Evolutionary conservation across 2,797 vertebrate species (phyloP).

Genomic region (Podarcis siculus): DNA sequence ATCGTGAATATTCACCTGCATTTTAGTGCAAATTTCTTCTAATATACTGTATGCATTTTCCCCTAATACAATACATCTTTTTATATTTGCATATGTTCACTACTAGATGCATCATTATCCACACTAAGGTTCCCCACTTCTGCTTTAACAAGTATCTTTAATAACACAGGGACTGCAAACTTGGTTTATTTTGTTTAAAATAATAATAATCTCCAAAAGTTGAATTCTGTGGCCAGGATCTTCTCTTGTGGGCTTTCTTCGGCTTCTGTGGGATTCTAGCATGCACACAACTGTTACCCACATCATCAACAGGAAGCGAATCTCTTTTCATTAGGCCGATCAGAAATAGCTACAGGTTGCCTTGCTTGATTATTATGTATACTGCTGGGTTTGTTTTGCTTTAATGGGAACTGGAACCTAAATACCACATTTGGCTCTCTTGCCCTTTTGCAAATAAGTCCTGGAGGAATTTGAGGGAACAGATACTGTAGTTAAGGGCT

Average conservation of each 20-base stretch:
- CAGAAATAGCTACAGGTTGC: slow-evolving; percentile 22
- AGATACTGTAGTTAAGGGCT: slow-evolving; percentile 56
- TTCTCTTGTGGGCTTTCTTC: neutral
- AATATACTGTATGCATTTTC: too few species aligned
- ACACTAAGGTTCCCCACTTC: too few species aligned
- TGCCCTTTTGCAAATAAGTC: slow-evolving; percentile 74
- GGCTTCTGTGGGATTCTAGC: neutral
- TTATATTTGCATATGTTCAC: too few species aligned
- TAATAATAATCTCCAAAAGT: neutral
- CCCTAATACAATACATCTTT: too few species aligned
- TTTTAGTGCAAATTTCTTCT: too few species aligned
- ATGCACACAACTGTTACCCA: neutral
- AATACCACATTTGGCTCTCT: slow-evolving; percentile 66
- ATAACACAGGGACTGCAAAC: too few species aligned
- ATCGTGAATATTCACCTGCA: too few species aligned
- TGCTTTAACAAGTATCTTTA: too few species aligned
- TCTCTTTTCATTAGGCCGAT: neutral
- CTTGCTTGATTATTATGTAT: slow-evolving; percentile 21
- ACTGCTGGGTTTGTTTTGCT: slow-evolving; percentile 55
- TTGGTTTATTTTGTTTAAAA: too few species aligned
- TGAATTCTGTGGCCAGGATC: too few species aligned
- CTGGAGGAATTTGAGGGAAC: slow-evolving; percentile 57
- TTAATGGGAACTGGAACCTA: slow-evolving; percentile 57
- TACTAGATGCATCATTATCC: too few species aligned
- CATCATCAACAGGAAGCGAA: neutral